Evolutionary conservation across 2,888 invertebrate species (phyloP).

Genomic region (Altica lythri): DNA sequence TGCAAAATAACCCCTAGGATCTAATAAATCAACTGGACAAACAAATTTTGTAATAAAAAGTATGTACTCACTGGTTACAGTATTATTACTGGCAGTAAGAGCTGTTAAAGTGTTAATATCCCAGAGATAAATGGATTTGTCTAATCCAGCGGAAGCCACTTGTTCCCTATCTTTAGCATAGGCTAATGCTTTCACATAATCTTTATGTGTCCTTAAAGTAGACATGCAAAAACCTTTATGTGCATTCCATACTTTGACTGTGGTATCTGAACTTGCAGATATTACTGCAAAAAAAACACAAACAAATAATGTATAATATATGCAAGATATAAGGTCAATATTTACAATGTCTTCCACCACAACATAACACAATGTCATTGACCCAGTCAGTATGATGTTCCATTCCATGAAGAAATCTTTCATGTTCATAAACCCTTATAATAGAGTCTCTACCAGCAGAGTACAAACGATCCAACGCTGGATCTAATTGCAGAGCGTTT

Average conservation of each 20-base stretch:
- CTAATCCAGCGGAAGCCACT: conserved; percentile 95
- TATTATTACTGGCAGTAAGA: conserved; percentile 96
- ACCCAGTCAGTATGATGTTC: conserved; percentile 99
- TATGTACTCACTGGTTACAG: conserved; percentile 90
- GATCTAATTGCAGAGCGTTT: conserved; percentile 93
- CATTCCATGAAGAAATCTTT: conserved; percentile 92
- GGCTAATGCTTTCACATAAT: conserved; percentile 96
- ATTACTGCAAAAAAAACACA: conserved; percentile 71
- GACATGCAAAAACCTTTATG: conserved; percentile 99
- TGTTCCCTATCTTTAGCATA: conserved; percentile 97
- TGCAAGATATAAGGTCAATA: conserved; percentile 30
- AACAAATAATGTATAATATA: background rate
- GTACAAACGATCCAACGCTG: conserved; percentile 83
- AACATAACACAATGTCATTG: conserved; percentile 97
- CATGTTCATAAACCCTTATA: conserved; percentile 89
- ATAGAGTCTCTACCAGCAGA: conserved; percentile 97
- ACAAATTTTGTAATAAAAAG: no score
- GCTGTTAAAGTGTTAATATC: conserved; percentile 98
- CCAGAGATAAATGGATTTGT: conserved; percentile 97
- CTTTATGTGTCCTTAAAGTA: conserved; percentile 95
- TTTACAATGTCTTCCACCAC: conserved; percentile 91
- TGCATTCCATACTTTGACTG: conserved; percentile 99
- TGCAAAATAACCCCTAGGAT: no score
- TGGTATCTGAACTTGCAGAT: conserved; percentile 98
- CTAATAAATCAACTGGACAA: no score